A percentile compares a stretch with the other conserved stretches of the same genome.
phyloP scores from a whole-genome alignment of 2,888 invertebrate species.

The Nycteola revayana region DNA sequence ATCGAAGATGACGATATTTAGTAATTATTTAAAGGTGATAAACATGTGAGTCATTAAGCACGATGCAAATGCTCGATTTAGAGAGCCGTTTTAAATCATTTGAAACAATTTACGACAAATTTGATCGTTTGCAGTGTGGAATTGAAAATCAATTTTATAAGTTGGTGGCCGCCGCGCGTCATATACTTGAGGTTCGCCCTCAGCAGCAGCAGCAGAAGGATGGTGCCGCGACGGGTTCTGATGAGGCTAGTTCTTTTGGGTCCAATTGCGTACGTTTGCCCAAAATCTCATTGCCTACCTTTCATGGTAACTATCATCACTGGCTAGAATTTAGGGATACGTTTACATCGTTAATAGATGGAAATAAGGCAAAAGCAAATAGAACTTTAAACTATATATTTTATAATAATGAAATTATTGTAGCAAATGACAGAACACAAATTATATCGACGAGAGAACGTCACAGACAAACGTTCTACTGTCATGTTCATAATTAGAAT shows the following conservation, averaged over 20 bases:
- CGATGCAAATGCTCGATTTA: background rate
- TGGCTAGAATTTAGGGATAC: too few species aligned
- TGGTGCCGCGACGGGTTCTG: background rate
- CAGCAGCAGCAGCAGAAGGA: background rate
- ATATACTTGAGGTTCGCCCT: background rate
- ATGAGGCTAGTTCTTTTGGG: background rate
- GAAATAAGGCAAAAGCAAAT: too few species aligned
- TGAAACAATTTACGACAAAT: background rate
- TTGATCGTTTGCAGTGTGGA: background rate
- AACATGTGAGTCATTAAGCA: background rate
- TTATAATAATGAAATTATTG: too few species aligned
- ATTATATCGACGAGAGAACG: too few species aligned
- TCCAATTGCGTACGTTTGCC: background rate
- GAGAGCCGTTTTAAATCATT: background rate
- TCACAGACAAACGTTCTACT: too few species aligned
- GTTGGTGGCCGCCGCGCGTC: background rate
- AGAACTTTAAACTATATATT: too few species aligned
- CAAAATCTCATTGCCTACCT: background rate
- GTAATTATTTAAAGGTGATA: background rate
- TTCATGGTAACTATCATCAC: background rate
- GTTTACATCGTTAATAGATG: too few species aligned
- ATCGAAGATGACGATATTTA: background rate
- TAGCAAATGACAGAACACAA: too few species aligned
- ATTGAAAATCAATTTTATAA: background rate
- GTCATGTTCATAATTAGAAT: too few species aligned